These are phyloP conservation scores for Lampropteryx suffumata DNA, from an alignment of 2,888 invertebrate genomes.

Conservation along the genomic window DNA sequence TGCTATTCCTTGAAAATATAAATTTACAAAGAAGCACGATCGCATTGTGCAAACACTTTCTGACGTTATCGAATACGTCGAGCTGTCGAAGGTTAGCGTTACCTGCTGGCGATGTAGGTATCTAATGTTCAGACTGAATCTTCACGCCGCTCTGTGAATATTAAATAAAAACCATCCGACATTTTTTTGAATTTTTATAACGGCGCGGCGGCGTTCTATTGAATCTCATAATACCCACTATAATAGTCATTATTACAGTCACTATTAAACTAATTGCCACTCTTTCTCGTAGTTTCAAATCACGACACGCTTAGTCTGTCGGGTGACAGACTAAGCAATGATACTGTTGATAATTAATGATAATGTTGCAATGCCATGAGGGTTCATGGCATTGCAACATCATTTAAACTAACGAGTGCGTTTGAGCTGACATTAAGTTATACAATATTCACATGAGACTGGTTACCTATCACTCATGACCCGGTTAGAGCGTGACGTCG, in stretches of 20 bases:
- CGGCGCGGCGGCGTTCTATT: no score
- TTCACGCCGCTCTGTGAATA: no score
- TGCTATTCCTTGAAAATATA: conserved; percentile 30
- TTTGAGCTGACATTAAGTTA: conserved; percentile 24
- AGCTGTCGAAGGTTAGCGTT: conserved; percentile 18
- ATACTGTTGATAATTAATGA: no score
- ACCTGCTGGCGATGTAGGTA: conserved; percentile 18
- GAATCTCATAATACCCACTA: no score
- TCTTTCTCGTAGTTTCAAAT: background rate
- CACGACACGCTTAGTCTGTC: background rate
- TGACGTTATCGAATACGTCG: conserved; percentile 21
- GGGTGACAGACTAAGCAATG: no score
- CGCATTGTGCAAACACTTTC: conserved; percentile 23
- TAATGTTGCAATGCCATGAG: no score
- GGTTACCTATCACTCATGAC: conserved; percentile 53
- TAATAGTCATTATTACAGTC: no score
- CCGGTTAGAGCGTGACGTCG: conserved; percentile 68
- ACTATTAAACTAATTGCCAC: background rate
- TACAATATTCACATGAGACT: conserved; percentile 36
- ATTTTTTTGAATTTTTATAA: no score
- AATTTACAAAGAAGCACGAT: conserved; percentile 27
- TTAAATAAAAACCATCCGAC: no score
- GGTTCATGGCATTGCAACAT: conserved; percentile 5
- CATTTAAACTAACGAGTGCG: conserved; percentile 8
- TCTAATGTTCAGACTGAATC: conserved; percentile 8